Conservation (phyloP, 2,797 vertebrate genomes). For the Bradypus variegatus region DNA sequence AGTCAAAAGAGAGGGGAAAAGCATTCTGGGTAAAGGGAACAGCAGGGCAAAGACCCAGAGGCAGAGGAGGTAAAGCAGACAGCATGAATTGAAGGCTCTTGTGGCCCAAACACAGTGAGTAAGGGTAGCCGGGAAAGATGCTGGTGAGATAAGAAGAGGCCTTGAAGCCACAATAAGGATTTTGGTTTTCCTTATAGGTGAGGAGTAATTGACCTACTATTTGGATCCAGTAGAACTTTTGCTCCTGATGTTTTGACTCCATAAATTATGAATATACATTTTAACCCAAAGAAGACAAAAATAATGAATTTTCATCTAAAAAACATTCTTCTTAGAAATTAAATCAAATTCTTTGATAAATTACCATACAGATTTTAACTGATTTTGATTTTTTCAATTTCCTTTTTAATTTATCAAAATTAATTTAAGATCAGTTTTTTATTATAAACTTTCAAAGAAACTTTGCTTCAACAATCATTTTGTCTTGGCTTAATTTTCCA, state of each 20-base stretch:
- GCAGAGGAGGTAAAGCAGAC: not conserved
- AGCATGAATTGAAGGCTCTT: not conserved
- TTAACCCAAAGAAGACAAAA: not conserved
- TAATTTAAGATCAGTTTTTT: not conserved
- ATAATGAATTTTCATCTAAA: conserved; percentile 31
- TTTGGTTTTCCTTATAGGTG: not conserved
- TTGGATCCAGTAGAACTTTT: not conserved
- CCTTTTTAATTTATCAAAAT: not conserved
- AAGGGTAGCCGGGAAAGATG: not conserved
- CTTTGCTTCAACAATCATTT: not conserved
- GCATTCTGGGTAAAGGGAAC: not conserved
- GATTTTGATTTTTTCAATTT: not conserved
- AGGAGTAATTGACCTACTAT: not conserved
- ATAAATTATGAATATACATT: not conserved
- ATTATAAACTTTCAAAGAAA: not conserved
- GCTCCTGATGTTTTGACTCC: not conserved
- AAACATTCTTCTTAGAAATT: not conserved
- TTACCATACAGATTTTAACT: not conserved
- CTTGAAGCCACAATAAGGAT: not conserved
- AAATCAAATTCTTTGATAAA: conserved; percentile 16
- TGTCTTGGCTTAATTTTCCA: conserved; percentile 4
- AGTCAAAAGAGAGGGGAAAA: not conserved
- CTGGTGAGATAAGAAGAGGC: not conserved
- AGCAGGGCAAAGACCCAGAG: not conserved
- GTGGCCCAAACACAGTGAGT: not conserved